These are phyloP conservation scores for Ornithorhynchus anatinus DNA, from an alignment of 2,113 vertebrate genomes.

Conservation along the genomic window DNA sequence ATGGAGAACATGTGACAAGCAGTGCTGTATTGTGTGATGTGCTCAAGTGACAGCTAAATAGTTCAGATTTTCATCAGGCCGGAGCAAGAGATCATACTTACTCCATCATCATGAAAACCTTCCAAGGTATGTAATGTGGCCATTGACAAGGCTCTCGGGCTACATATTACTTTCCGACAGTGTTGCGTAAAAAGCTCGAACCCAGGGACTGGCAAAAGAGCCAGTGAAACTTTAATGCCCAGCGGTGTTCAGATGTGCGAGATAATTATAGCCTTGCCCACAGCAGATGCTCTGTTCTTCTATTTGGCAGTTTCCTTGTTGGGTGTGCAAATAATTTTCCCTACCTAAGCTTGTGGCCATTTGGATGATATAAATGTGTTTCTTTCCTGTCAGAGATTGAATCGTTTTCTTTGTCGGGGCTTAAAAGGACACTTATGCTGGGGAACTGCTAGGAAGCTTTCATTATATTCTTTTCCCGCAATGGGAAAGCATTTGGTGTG, in stretches of 20 bases:
- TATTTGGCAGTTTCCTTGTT: conserved; percentile 45
- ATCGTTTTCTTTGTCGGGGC: background rate
- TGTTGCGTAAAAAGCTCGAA: conserved; percentile 29
- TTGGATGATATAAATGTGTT: background rate
- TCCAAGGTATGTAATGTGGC: background rate
- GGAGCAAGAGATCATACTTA: background rate
- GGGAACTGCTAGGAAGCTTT: conserved; percentile 5
- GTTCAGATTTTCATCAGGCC: conserved; percentile 22
- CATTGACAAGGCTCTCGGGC: conserved; percentile 29
- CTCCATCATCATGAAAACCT: background rate
- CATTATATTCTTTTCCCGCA: background rate
- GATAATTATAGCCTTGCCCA: conserved; percentile 50
- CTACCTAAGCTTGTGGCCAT: conserved; percentile 17
- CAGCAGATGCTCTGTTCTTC: conserved; percentile 52
- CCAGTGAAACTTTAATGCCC: conserved; percentile 39
- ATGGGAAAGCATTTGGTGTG: background rate
- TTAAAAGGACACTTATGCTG: background rate
- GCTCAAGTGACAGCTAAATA: conserved; percentile 19
- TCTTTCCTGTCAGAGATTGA: conserved; percentile 17
- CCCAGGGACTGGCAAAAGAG: conserved; percentile 33
- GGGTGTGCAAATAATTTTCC: conserved; percentile 35
- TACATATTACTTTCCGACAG: conserved; percentile 45
- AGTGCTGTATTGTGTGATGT: background rate
- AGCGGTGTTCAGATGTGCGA: conserved; percentile 43
- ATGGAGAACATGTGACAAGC: background rate